phyloP scores from a whole-genome alignment of 2,888 invertebrate genomes.

The Timema podura region DNA sequence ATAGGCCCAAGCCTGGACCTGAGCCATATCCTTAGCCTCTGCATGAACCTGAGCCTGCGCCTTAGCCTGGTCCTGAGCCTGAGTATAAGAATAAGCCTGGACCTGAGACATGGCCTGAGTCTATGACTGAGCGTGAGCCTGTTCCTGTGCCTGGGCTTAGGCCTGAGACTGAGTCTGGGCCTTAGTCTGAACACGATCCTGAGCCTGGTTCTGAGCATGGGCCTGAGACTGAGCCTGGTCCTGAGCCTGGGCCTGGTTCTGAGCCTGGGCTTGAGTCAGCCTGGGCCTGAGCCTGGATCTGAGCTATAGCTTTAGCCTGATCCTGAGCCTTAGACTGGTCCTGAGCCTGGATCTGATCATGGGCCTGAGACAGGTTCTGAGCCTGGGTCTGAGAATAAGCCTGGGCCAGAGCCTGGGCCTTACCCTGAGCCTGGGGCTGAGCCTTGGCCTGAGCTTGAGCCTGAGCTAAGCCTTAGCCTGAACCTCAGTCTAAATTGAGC shows the following conservation, averaged over 20 bases:
- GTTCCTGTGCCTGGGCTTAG: not conserved
- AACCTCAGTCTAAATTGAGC: conserved; percentile 23
- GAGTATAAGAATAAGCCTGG: conserved; percentile 18
- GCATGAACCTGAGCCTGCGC: conserved; percentile 30
- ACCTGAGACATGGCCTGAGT: not conserved
- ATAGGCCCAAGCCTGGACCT: conserved; percentile 29
- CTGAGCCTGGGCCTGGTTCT: not conserved
- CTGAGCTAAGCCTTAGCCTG: conserved; percentile 10
- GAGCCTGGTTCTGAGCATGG: conserved; percentile 29
- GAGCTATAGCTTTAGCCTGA: conserved; percentile 24
- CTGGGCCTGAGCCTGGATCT: conserved; percentile 26
- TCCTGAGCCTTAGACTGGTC: conserved; percentile 21
- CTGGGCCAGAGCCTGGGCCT: conserved; percentile 2
- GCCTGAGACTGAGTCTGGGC: not conserved
- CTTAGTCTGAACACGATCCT: conserved; percentile 34
- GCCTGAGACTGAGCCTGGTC: not conserved
- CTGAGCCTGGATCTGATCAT: not conserved
- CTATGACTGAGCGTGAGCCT: conserved; percentile 1
- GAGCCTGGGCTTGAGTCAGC: not conserved
- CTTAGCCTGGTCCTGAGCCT: conserved; percentile 25
- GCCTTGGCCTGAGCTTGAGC: not conserved
- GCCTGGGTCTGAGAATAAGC: not conserved
- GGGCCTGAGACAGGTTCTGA: not conserved
- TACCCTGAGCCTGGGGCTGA: not conserved
- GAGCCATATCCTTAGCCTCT: conserved; percentile 32